Evolutionary conservation across 2,113 vertebrate species (phyloP).

Genomic region (Rafetus swinhoei): DNA sequence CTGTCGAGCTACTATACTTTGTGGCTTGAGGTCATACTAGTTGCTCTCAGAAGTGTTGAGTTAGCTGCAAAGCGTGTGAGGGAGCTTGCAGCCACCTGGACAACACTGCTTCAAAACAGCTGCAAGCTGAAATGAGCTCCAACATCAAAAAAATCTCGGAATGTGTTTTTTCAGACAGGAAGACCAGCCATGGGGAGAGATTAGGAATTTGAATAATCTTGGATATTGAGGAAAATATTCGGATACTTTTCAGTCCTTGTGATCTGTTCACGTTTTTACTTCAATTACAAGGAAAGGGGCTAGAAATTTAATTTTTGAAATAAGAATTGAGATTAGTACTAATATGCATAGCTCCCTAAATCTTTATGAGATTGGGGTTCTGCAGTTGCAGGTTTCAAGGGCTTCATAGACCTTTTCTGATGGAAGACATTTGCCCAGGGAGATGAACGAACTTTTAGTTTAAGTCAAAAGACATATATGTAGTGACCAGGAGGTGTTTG

Average conservation of each 20-base stretch:
- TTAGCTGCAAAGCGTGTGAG: neutral
- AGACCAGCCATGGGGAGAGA: accelerated
- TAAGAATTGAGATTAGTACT: neutral
- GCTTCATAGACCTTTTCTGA: neutral
- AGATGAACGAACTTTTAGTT: accelerated
- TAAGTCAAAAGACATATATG: neutral
- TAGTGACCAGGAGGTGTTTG: neutral
- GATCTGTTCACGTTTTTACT: neutral
- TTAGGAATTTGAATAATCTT: accelerated
- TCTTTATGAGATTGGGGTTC: neutral
- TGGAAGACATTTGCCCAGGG: neutral
- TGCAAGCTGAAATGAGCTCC: accelerated
- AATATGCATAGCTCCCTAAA: neutral
- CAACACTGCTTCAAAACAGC: neutral
- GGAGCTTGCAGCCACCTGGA: accelerated
- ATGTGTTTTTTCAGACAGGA: neutral
- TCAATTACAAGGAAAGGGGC: neutral
- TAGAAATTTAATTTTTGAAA: neutral
- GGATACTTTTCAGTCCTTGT: accelerated
- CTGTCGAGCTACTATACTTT: accelerated
- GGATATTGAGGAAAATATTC: accelerated
- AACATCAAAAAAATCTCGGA: accelerated
- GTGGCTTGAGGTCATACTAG: neutral
- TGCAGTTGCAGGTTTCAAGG: accelerated
- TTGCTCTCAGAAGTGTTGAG: neutral